Evolutionary conservation across 2,797 vertebrate species (phyloP), one percentile per base, ranked within the genome.

Genomic region (Zalophus californianus): DNA sequence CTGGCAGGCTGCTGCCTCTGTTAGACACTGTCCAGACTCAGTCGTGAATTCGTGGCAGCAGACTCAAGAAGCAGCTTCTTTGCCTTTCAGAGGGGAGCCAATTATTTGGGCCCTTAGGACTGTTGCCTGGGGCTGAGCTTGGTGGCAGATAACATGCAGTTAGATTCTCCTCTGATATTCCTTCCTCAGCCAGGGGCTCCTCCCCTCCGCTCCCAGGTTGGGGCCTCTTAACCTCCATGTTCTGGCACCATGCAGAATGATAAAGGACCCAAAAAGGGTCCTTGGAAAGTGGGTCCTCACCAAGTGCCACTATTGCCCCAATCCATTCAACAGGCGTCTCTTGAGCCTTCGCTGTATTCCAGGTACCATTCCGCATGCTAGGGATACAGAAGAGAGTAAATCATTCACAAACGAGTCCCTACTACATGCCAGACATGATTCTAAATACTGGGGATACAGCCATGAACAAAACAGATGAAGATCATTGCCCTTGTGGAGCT

Each of bases 11-110:
- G 52, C 52, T 90, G 32, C 58, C 52, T 82, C 80, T 82, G 25
- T 94, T 87, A 87, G 90, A 86, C 73, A 64, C 70, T 64, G 35
- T 56, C 48, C 35, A 85, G 72, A 82, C 48, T 44, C 66, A 84
- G 27, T 44, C 18, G 12, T 68, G 60, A 70, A 60, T 91, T 66
- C 54, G 27, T 86, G 60, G 48, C 66, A 58, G 11, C 75, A 77
- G 58, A 48, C 16, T 38, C 84, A 56, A 88, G 62, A 84, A 68
- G 70, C 60, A 56, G 44, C 20, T 93, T 85, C 88, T 60, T 41
- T 54, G 29, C 41, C 29, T 77, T 86, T 82, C 29, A 70, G 68
- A 93, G 52, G 90, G 23, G 90, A 87, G 52, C 80, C 27, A 80
- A 44, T 64, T 79, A 87, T 60, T 94, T 41, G 72, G 70, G 54